A percentile compares a stretch with the other conserved stretches of the same genome.
phyloP scores from a whole-genome alignment of 2,888 invertebrate genomes.

The Conomelus anceps region DNA sequence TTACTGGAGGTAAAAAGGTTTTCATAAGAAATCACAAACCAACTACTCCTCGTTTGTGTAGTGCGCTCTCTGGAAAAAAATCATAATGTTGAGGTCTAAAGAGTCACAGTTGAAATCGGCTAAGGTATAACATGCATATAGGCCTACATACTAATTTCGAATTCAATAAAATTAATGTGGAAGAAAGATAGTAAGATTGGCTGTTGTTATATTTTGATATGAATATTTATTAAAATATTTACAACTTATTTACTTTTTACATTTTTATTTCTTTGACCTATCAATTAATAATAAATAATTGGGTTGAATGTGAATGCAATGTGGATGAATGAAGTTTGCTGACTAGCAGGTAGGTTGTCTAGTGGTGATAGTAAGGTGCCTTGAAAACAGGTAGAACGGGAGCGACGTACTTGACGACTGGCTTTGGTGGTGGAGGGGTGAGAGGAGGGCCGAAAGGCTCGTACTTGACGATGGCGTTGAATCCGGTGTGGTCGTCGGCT shows the following conservation, averaged over 20 bases:
- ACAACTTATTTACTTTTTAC: neutral
- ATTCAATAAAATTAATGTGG: neutral
- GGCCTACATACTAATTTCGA: no score
- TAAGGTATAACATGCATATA: no score
- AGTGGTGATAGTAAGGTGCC: neutral
- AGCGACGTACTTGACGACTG: neutral
- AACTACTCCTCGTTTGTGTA: no score
- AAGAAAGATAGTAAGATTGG: neutral
- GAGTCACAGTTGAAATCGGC: no score
- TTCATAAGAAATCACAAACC: no score
- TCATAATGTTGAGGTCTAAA: no score
- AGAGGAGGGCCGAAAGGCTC: constrained; percentile 5
- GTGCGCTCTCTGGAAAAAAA: no score
- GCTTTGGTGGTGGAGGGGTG: neutral
- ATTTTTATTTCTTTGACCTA: neutral
- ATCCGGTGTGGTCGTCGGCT: constrained; percentile 5
- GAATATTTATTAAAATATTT: neutral
- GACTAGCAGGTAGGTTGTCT: neutral
- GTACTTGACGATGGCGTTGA: constrained; percentile 10
- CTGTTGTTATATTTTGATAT: neutral
- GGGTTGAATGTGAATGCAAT: neutral
- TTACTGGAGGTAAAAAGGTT: no score
- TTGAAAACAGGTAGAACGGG: neutral
- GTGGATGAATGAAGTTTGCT: neutral
- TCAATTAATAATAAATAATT: neutral